phyloP scores from a whole-genome alignment of 2,888 invertebrate genomes.

The Nowickia ferox region DNA sequence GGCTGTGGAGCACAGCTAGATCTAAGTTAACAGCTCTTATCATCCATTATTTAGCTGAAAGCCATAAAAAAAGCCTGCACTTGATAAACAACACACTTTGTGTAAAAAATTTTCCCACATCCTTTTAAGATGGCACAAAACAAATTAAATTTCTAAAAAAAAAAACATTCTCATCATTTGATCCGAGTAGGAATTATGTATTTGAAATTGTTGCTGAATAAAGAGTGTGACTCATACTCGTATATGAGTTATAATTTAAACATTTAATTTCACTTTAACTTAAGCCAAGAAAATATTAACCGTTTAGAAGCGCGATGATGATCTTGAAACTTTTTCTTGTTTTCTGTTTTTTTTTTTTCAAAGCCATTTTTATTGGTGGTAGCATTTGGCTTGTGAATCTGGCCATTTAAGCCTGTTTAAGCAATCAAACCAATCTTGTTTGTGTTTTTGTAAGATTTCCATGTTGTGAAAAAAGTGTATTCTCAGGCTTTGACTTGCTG shows the following conservation, averaged over 20 bases:
- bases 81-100: slow-evolving; percentile 18
- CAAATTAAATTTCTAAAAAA: background rate
- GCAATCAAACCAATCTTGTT: slow-evolving; percentile 41
- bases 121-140: slow-evolving; percentile 14
- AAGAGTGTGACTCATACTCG: slow-evolving; percentile 45
- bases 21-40: slow-evolving; percentile 1
- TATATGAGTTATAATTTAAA: slow-evolving; percentile 56
- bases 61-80: slow-evolving; percentile 15
- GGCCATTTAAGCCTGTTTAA: slow-evolving; percentile 50
- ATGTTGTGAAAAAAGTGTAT: slow-evolving; percentile 45
- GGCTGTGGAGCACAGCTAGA: background rate
- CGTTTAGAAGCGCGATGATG: slow-evolving; percentile 20
- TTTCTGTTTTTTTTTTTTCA: background rate
- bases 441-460: slow-evolving; percentile 24
- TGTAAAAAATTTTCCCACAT: slow-evolving; percentile 56
- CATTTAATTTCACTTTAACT: slow-evolving; percentile 68
- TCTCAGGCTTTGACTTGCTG: slow-evolving; percentile 42
- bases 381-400: slow-evolving; percentile 36
- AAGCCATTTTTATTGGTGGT: slow-evolving; percentile 8
- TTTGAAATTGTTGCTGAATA: background rate
- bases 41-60: slow-evolving; percentile 22
- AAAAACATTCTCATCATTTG: slow-evolving; percentile 30
- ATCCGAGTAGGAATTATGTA: background rate
- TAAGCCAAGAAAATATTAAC: background rate
- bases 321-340: slow-evolving; percentile 16